Base-by-base conservation (phyloP, 2,888 invertebrate species). In the Boloria euphrosyne region DNA sequence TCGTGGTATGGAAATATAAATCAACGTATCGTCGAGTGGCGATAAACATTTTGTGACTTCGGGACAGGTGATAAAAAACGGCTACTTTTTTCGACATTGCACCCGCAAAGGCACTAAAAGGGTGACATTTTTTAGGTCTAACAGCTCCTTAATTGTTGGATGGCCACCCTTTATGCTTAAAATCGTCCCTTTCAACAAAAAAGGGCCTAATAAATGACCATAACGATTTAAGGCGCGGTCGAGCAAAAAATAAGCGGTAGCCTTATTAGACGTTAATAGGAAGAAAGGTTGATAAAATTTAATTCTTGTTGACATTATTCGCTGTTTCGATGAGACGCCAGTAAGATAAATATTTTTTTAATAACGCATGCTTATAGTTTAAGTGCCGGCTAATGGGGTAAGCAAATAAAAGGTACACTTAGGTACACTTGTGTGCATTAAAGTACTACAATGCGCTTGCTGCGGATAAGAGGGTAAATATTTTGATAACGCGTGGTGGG, bases 1-100 rank as follows among this genome's bases (percentile, higher is more conserved):
- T 83, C 76, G 77, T 78, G 80, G 89, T 89, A 85, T 89, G 89
- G 90, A 90, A 85, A 79, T 82, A 90, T 91, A 91, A 90, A 92
- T 92, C 91, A 91, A 89, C 90, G 86, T 81, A 85, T 82, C 84
- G 82, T 85, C 81, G 84, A 91, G 90, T 88, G 85, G 89, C 84
- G 90, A 92, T 91, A 91, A 92, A 91, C 89, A 90, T 89, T 91
- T 90, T 90, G 86, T 90, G 89, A 90, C 90, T 90, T 87, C 89
- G 90, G 81, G 78, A 82, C 90, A 90, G 90, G 89, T 90, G 90
- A 91, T 89, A 91, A 91, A 89, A 90, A 90, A 83, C 81, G 82
- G 74, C 84, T 87, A 79, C 81, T 89, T 90, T 68, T 89, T 90
- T 88, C 79, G 82, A 80, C 84, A 80, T 74, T 81, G 80, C 81